phyloP scores from a whole-genome alignment of 2,797 vertebrate genomes.

The Enteromius thamalakanensis region DNA sequence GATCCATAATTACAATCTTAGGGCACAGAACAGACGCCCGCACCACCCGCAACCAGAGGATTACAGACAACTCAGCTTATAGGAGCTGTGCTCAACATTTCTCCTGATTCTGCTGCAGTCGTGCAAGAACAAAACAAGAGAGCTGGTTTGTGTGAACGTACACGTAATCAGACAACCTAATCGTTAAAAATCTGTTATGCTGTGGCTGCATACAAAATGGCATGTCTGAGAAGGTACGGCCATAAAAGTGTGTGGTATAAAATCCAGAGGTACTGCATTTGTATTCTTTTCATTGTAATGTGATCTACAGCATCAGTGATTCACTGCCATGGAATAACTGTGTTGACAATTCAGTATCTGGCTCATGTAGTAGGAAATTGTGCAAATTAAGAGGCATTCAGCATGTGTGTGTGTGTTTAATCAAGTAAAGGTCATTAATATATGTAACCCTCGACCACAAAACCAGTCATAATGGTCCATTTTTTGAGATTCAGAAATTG shows the following conservation, averaged over 20 bases:
- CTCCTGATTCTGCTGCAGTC: not conserved
- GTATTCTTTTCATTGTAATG: not conserved
- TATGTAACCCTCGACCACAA: not conserved
- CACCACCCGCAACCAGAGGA: slow-evolving; percentile 59
- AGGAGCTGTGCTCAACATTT: slow-evolving; percentile 8
- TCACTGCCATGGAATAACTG: not conserved
- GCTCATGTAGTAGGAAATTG: not conserved
- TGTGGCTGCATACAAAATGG: not conserved
- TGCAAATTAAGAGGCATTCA: too few relatives aligned
- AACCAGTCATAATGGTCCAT: not conserved
- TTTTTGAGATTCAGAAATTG: not conserved
- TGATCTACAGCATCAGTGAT: too few relatives aligned
- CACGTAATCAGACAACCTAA: not conserved
- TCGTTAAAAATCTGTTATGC: not conserved
- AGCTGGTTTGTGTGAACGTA: not conserved
- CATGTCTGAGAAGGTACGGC: not conserved
- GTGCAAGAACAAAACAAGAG: not conserved
- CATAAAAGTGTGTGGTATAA: not conserved
- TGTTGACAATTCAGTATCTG: not conserved
- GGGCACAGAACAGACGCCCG: slow-evolving; percentile 57
- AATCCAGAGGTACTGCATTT: not conserved
- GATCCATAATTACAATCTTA: slow-evolving; percentile 72
- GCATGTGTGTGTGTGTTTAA: too few relatives aligned
- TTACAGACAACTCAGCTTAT: slow-evolving; percentile 58
- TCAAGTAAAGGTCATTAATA: too few relatives aligned